Base-by-base conservation (phyloP, 2,113 vertebrate species). In the Mirza zaza region DNA sequence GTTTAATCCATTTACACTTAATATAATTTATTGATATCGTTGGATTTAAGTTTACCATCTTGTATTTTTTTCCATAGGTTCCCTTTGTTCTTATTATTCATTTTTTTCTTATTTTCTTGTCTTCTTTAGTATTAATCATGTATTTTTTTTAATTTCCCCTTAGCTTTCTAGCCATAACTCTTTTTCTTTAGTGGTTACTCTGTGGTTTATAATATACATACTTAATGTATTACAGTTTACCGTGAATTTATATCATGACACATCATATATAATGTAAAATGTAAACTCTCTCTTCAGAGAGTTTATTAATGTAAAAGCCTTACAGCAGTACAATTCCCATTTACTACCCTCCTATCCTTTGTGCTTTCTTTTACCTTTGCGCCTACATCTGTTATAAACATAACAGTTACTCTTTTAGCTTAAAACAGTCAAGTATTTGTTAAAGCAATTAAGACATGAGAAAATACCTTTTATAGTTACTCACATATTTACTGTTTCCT, bases 1-100 rank as follows among this genome's bases (percentile, higher is more conserved):
- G 36, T 83, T 89, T 90, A 93, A n/a, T 57, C 21, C 39, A 87
- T 79, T 96, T 96, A 90, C 8, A 75, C 93, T 95, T 95, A 95
- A 68, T 83, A 14, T 79, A 71, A 55, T 48, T 55, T 86, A 63
- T 67, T 71, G 36, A 39, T 52, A 39, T 25, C 21, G 2, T 93
- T 95, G 39, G 18, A 77, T 82, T 77, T 94, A 55, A 71, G 71
- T 95, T 88, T 89, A 34, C 21, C 20, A 36, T 61, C 23, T 73
- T 71, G 9, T 71, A 61, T 36, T 70, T 82, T 91, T 79, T 91
- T 85, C 75, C 93, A 0, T 79, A 73, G 52, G 13, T 59, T 21
- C 42, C 65, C 55, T 95, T 70, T 91, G 73, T 70, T 95, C 21
- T 86, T 57, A 6, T 32, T 87, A 6, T 57, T 90, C 14, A 34